Conservation (phyloP, 1,140 invertebrate genomes). For the Zelostemma sp. region DNA sequence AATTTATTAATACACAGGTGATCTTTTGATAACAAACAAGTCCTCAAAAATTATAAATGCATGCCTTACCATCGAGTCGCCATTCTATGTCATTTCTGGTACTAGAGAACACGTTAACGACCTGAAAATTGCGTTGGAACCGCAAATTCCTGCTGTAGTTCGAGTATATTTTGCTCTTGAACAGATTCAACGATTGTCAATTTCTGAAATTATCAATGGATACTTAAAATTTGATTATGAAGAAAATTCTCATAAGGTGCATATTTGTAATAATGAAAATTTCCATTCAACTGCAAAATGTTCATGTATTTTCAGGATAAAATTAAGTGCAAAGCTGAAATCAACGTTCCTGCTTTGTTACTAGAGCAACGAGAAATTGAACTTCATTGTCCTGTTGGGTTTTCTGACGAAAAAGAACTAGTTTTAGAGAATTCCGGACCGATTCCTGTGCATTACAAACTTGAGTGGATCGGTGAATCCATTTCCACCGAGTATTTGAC, state of each 20-base stretch:
- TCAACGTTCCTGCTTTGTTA: constrained; percentile 67
- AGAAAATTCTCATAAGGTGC: constrained; percentile 48
- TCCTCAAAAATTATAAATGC: constrained; percentile 45
- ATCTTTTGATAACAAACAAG: constrained; percentile 49
- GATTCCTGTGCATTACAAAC: constrained; percentile 63
- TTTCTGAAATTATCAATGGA: constrained; percentile 30
- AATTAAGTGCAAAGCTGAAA: constrained; percentile 61
- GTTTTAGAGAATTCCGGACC: constrained; percentile 66
- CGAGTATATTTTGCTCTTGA: constrained; percentile 40
- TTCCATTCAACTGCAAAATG: neutral
- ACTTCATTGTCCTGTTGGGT: constrained; percentile 58
- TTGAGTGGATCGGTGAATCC: constrained; percentile 58
- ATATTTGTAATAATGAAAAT: constrained; percentile 2
- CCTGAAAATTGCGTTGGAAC: constrained; percentile 31
- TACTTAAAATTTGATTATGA: constrained; percentile 50
- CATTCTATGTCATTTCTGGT: constrained; percentile 46
- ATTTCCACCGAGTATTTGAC: constrained; percentile 42
- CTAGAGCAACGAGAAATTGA: constrained; percentile 53
- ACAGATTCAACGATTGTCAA: constrained; percentile 8
- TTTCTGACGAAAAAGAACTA: constrained; percentile 52
- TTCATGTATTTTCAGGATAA: constrained; percentile 57
- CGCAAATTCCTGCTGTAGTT: constrained; percentile 19
- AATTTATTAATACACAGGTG: constrained; percentile 33
- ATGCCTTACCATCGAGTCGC: constrained; percentile 31
- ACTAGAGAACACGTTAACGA: constrained; percentile 15